Percentiles rank a stretch among this genome's conserved stretches.
Evolutionary conservation across 2,113 vertebrate species (phyloP).

Genomic region (Ammodramus savannarum): DNA sequence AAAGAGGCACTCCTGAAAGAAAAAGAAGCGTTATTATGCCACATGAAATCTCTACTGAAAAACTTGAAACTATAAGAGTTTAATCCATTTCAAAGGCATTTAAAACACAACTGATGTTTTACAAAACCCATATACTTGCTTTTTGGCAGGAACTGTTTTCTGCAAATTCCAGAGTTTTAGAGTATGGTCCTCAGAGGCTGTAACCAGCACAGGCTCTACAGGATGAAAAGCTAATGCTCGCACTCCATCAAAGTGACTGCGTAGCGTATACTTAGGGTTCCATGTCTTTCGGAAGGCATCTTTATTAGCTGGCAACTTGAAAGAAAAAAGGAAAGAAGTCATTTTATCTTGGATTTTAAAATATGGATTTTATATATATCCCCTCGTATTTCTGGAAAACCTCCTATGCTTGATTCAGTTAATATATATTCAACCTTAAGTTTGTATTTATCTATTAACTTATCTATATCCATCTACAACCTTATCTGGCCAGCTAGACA

Average conservation of each 20-base stretch:
- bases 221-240: conserved; percentile 96
- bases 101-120: background rate
- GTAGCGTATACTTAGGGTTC: conserved; percentile 96
- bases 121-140: conserved; percentile 77
- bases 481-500: background rate
- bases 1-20: conserved; percentile 96
- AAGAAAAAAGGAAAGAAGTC: background rate
- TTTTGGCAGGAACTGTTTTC: conserved; percentile 99
- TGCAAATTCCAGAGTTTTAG: conserved; percentile 99
- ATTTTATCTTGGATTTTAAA: background rate
- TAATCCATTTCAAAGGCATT: background rate
- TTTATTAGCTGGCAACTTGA: conserved; percentile 91
- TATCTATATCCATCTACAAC: background rate
- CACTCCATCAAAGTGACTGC: conserved; percentile 97
- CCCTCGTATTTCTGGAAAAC: background rate
- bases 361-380: background rate
- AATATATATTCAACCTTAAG: background rate
- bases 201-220: conserved; percentile 94
- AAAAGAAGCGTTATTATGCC: background rate
- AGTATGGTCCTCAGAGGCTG: conserved; percentile 97
- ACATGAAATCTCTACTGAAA: background rate
- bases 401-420: accelerated
- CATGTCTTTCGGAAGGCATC: conserved; percentile 98
- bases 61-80: background rate
- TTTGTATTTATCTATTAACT: background rate